Base-by-base conservation (phyloP, 2,113 vertebrate species). In the Protobothrops flavoviridis region DNA sequence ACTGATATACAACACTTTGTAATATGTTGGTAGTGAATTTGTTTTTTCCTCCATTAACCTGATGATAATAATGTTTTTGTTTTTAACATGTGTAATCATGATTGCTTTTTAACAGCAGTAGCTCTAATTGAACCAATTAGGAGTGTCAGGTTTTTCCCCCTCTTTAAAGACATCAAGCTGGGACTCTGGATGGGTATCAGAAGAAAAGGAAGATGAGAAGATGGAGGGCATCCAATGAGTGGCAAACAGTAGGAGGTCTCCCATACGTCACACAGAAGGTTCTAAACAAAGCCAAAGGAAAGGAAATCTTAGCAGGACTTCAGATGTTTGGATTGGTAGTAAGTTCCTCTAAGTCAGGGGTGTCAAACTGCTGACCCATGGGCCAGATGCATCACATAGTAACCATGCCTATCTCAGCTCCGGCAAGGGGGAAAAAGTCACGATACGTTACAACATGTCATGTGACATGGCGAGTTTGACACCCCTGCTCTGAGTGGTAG, bases 71-170 rank as follows among this genome's bases (percentile, higher is more conserved):
- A 85, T 4, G 24, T 92, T 11, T 90, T 43, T 29, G 2, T 48
- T 90, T 87, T 53, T 88, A 86, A 29, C 33, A 85, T 95, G 91
- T 91, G 85, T 45, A 57, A 11, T 24, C 7, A 50, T 95, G 94
- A 95, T 93, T 95, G 26, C 33, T 90, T 94, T 89, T 91, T 93
- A 96, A 64, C 91, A 94, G 87, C 69, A 87, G 55, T 90, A 93
- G 26, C 43, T 95, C 45, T 93, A 94, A 95, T 91, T 92, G 55
- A 86, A 92, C 55, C 69, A 95, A 95, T 92, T 94, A 95, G 0
- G 3, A 57, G 56, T 87, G 90, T 91, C 86, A 91, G 23, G 12
- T 69, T 95, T 92, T 94, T 64, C 43, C 74, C 64, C 20, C 12
- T 50, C 15, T 87, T 93, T 0, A 93, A 94, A 93, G 88, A 87